These are phyloP conservation scores for Hyposoter dolosus DNA, from an alignment of 2,888 invertebrate species.

Conservation along the genomic window DNA sequence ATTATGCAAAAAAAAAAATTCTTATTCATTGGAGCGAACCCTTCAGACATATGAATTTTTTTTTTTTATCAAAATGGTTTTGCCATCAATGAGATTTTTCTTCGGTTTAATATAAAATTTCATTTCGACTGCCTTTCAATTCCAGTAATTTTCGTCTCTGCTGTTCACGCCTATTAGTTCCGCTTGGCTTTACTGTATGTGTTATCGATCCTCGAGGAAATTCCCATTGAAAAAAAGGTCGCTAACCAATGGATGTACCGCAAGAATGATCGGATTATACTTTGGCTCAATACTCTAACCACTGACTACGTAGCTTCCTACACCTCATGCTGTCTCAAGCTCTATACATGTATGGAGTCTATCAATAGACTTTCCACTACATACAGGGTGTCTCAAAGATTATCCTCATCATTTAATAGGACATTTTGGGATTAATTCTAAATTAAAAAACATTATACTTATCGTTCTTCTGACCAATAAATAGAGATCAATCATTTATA, in stretches of 20 bases:
- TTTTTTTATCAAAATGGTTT: not conserved
- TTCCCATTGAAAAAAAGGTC: conserved; percentile 45
- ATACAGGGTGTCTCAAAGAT: not conserved
- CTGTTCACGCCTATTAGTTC: conserved; percentile 10
- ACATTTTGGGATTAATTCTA: not conserved
- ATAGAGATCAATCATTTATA: not conserved
- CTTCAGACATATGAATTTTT: not conserved
- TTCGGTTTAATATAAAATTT: conserved; percentile 2
- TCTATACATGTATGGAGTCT: not conserved
- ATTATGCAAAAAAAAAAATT: not conserved
- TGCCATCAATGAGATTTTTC: not conserved
- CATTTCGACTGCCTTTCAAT: conserved; percentile 17
- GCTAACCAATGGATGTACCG: conserved; percentile 58
- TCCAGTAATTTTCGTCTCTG: not conserved
- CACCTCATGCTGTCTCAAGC: conserved; percentile 20
- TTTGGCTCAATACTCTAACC: conserved; percentile 61
- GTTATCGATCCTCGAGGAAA: conserved; percentile 33
- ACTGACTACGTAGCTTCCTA: conserved; percentile 36
- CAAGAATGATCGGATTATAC: conserved; percentile 66
- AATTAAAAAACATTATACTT: not conserved
- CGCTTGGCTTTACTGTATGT: not conserved
- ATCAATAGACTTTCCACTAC: not conserved
- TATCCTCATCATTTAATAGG: not conserved
- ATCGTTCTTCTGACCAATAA: not conserved
- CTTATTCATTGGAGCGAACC: not conserved